Evolutionary conservation across 2,113 vertebrate genomes (phyloP).

Genomic region (Cygnus buccinator): DNA sequence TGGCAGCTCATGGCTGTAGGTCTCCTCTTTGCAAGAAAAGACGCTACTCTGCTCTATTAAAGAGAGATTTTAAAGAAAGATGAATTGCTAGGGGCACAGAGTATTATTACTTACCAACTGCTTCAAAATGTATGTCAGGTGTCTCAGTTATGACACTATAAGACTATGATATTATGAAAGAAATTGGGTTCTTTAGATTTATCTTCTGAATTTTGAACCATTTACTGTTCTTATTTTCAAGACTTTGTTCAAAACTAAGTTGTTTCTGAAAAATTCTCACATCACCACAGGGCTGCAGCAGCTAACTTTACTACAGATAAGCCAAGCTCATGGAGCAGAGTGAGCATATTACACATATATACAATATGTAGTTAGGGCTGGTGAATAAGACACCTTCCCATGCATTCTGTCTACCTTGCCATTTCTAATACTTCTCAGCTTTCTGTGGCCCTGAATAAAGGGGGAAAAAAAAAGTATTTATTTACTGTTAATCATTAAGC

Average conservation of each 20-base stretch:
- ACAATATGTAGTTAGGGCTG: neutral
- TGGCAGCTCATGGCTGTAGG: neutral
- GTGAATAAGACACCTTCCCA: neutral
- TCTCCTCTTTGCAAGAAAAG: neutral
- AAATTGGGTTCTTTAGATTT: neutral
- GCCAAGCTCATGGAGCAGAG: fast-evolving
- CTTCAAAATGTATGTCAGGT: neutral
- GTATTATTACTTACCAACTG: neutral
- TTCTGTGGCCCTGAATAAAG: neutral
- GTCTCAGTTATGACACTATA: neutral
- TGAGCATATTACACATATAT: neutral
- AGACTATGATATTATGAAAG: neutral
- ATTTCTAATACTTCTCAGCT: neutral
- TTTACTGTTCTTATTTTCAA: neutral
- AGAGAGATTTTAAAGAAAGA: neutral
- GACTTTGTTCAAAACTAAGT: neutral
- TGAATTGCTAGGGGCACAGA: neutral
- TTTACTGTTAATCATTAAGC: neutral
- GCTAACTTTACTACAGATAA: neutral
- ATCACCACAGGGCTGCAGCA: neutral
- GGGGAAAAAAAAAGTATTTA: neutral
- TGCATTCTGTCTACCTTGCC: neutral
- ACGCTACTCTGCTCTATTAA: neutral
- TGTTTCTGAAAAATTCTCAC: neutral
- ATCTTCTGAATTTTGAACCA: neutral